These are phyloP conservation scores for Nothoprocta pentlandii DNA, from an alignment of 2,113 vertebrate genomes.

Conservation along the genomic window DNA sequence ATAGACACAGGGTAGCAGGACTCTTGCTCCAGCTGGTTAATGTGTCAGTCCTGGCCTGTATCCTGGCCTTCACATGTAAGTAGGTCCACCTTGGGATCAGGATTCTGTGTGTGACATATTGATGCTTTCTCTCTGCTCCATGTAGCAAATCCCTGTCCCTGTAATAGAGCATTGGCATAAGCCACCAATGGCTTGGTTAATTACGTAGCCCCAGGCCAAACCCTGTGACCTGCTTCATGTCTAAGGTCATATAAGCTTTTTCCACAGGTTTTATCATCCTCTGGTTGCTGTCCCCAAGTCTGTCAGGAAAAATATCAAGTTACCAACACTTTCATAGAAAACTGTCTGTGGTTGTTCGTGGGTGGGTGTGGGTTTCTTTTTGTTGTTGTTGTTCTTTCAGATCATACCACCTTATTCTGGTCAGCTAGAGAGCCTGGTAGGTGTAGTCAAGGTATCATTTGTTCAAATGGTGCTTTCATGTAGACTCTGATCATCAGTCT, in stretches of 20 bases:
- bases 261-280: background rate
- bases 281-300: background rate
- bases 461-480: background rate
- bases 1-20: background rate
- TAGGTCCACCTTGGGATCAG: background rate
- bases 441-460: background rate
- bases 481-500: rapidly evolving
- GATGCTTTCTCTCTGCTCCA: background rate
- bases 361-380: background rate
- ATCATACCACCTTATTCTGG: background rate
- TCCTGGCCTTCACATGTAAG: background rate
- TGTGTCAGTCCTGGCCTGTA: background rate
- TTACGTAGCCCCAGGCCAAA: background rate
- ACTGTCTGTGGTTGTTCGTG: background rate
- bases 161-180: background rate
- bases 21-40: background rate
- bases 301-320: background rate
- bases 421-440: background rate
- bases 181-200: background rate
- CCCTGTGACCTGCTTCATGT: background rate
- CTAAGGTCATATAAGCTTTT: background rate
- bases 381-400: background rate
- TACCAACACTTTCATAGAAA: rapidly evolving
- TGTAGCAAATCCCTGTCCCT: background rate
- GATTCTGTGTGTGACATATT: background rate